Percentiles rank a stretch among this genome's conserved stretches.
Conservation (phyloP, 2,888 invertebrate species). For the Oconnorella tubifera region DNA sequence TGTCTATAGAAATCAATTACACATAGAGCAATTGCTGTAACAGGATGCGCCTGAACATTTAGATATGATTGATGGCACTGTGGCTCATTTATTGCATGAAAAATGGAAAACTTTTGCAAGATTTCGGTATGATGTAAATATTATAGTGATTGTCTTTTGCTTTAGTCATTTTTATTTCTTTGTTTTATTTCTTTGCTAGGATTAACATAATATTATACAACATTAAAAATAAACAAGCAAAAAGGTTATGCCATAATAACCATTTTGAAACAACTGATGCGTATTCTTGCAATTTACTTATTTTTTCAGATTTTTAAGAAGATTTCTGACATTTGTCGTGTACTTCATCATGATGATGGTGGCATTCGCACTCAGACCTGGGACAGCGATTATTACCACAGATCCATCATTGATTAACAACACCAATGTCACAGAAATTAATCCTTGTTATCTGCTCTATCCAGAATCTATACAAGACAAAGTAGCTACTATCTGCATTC, state of each 20-base stretch:
- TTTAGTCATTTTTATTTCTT: no score
- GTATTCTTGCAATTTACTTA: no score
- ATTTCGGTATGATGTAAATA: no score
- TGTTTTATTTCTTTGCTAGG: no score
- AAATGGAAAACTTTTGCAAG: constrained; percentile 95
- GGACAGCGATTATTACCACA: constrained; percentile 21
- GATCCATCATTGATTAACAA: background rate
- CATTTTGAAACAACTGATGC: no score
- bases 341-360: constrained; percentile 85
- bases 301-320: constrained; percentile 77
- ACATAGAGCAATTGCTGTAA: no score
- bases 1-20: no score
- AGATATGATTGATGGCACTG: constrained; percentile 86
- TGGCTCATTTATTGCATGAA: constrained; percentile 87
- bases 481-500: no score
- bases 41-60: constrained; percentile 92
- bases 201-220: no score
- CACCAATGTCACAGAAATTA: constrained; percentile 23
- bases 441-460: constrained; percentile 50
- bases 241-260: no score
- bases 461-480: constrained; percentile 42
- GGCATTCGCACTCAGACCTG: constrained; percentile 82
- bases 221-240: no score
- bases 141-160: no score
- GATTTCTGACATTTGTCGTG: constrained; percentile 82